Base-by-base conservation (phyloP, 2,888 invertebrate genomes). In the Acheta domesticus region DNA sequence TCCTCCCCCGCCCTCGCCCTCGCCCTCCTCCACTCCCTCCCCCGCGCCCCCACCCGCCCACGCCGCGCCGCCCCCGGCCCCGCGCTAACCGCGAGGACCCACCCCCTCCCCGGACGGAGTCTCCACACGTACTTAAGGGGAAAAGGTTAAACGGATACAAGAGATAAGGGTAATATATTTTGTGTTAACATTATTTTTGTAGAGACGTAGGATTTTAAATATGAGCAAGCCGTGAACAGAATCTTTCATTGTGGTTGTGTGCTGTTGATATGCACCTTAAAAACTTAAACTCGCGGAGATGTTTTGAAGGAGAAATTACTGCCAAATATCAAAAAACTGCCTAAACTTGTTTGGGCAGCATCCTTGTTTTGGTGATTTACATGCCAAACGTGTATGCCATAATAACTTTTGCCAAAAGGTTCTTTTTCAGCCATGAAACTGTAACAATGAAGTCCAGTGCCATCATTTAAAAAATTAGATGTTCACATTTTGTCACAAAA, bases 171-270 rank as follows among this genome's bases (percentile, higher is more conserved):
- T 76, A 79, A 76, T 79, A 79, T 79, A 79, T 79, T 79, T 79
- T 79, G 76, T 79, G 76, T 79, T 79, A 75, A 79, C 62, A 62
- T 76, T 79, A 79, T 79, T 79, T 79, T 79, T 79, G 79, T 79
- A 79, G 62, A 62, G 62, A 62, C 5, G n/a, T 62, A 62, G 62
- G n/a, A 62, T 48, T 48, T 62, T 62, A 62, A 36, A 36, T 36
- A 36, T 5, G 62, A 76, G 48, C 76, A 20, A 49, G 20, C 36
- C 23, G 48, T 48, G 76, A 36, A 76, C 48, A 76, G 48, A 76
- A 49, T 76, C 49, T 76, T 49, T 76, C 49, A 23, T 76, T 76
- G 76, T 48, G 76, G 76, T 49, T 62, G 62, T 62, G 62, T n/a
- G 14, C 14, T 62, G 14, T 5, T 14, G 14, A 62, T 14, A 77